Conservation (phyloP, 2,113 vertebrate genomes). For the Onychostoma macrolepis region DNA sequence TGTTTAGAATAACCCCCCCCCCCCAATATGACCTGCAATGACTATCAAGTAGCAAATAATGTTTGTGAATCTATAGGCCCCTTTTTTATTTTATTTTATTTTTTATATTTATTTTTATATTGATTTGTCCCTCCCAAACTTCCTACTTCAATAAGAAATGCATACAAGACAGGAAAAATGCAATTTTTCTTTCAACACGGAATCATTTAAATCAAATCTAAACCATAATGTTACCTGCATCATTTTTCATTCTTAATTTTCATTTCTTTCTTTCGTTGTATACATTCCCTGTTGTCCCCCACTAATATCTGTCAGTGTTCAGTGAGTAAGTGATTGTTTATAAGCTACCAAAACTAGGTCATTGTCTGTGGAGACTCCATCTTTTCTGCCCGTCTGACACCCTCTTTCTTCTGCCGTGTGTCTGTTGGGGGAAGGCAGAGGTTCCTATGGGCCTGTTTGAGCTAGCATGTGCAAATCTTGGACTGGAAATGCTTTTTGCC, state of each 20-base stretch:
- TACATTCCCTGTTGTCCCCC: not conserved
- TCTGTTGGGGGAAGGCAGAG: slow-evolving; percentile 4
- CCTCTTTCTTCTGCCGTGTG: slow-evolving; percentile 14
- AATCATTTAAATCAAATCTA: not conserved
- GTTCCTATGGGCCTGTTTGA: slow-evolving; percentile 18
- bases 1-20: not conserved
- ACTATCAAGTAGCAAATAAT: not conserved
- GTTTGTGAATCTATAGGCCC: not conserved
- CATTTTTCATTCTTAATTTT: not conserved
- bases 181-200: not conserved
- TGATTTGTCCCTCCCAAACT: not conserved
- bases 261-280: not conserved
- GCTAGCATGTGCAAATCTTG: slow-evolving; percentile 10
- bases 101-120: not conserved
- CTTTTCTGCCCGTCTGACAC: slow-evolving; percentile 9
- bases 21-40: not conserved
- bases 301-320: not conserved
- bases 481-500: slow-evolving; percentile 1
- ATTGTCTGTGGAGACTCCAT: slow-evolving; percentile 18
- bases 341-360: slow-evolving; percentile 41
- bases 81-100: not conserved
- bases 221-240: not conserved
- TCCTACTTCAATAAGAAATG: not conserved
- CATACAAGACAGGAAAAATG: not conserved
- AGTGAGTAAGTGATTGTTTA: slow-evolving; percentile 1